These are phyloP conservation scores for Phragmatobia fuliginosa DNA, from an alignment of 2,888 invertebrate genomes.

Conservation along the genomic window DNA sequence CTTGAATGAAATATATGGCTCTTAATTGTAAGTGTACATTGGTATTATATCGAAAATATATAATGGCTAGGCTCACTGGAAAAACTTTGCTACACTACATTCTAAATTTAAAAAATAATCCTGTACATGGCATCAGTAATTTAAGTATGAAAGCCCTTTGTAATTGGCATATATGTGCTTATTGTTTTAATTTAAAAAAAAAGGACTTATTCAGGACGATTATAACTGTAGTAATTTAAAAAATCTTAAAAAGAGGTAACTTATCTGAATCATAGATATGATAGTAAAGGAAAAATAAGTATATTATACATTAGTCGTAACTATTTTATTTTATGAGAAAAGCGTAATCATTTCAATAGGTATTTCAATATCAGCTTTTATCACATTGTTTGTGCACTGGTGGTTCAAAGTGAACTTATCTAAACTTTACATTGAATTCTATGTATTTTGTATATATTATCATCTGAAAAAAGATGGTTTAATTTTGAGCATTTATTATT, in stretches of 20 bases:
- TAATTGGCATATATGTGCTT: constrained; percentile 27
- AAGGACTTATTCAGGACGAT: constrained; percentile 21
- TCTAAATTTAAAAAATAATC: constrained; percentile 22
- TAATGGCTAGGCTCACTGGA: constrained; percentile 26
- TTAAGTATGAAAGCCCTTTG: constrained; percentile 28
- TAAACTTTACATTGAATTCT: constrained; percentile 37
- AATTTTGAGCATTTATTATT: constrained; percentile 11
- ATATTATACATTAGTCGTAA: constrained; percentile 26
- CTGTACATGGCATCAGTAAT: constrained; percentile 19
- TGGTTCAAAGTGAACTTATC: constrained; percentile 42
- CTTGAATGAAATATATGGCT: constrained; percentile 35
- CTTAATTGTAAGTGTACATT: constrained; percentile 57
- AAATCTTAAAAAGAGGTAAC: constrained; percentile 27
- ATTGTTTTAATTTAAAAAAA: constrained; percentile 24
- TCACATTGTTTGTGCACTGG: constrained; percentile 35
- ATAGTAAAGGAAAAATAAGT: constrained; percentile 26
- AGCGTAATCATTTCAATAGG: constrained; percentile 39
- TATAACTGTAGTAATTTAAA: constrained; percentile 24
- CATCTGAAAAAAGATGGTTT: constrained; percentile 29
- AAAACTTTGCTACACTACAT: constrained; percentile 30
- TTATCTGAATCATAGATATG: constrained; percentile 18
- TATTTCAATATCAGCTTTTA: constrained; percentile 39
- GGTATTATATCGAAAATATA: constrained; percentile 41
- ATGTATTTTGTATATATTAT: constrained; percentile 33
- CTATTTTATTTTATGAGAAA: constrained; percentile 27